A percentile compares a stretch with the other conserved stretches of the same genome.
These are phyloP conservation scores for Crambe crambe DNA, from an alignment of 37 sponge, comb jelly and placozoan genomes.

Conservation along the genomic window DNA sequence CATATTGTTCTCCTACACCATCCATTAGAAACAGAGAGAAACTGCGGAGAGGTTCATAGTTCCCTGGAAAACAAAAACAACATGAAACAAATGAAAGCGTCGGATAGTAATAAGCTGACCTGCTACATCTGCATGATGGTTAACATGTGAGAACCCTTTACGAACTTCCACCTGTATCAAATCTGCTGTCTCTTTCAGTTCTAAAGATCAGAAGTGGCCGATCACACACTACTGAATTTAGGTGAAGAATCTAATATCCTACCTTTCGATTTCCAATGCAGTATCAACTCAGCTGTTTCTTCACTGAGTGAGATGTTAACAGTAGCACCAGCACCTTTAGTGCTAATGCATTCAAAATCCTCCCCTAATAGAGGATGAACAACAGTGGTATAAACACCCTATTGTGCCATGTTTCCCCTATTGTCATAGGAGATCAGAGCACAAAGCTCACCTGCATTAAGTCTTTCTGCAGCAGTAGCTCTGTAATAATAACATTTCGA, in stretches of 20 bases:
- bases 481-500: slow-evolving; percentile 24
- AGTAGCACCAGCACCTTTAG: not conserved
- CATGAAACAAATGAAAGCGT: not conserved
- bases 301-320: slow-evolving; percentile 35
- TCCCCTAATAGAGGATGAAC: slow-evolving; percentile 26
- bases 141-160: slow-evolving; percentile 44
- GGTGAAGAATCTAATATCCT: not conserved
- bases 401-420: no score
- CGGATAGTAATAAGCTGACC: not conserved
- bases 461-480: not conserved
- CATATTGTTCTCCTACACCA: not conserved
- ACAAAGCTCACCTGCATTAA: slow-evolving; percentile 12
- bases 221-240: no score
- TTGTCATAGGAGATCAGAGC: not conserved
- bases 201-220: not conserved
- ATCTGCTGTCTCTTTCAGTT: slow-evolving; percentile 24
- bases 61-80: not conserved
- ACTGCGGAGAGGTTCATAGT: slow-evolving; percentile 46
- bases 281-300: slow-evolving; percentile 28
- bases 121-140: not conserved
- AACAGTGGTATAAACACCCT: not conserved
- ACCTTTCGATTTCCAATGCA: slow-evolving; percentile 14
- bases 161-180: slow-evolving; percentile 8
- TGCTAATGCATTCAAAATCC: slow-evolving; percentile 21
- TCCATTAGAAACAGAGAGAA: slow-evolving; percentile 33